A percentile compares a stretch with the other conserved stretches of the same genome.
Evolutionary conservation across 2,888 invertebrate genomes (phyloP).

Genomic region (Gnatocerus cornutus): DNA sequence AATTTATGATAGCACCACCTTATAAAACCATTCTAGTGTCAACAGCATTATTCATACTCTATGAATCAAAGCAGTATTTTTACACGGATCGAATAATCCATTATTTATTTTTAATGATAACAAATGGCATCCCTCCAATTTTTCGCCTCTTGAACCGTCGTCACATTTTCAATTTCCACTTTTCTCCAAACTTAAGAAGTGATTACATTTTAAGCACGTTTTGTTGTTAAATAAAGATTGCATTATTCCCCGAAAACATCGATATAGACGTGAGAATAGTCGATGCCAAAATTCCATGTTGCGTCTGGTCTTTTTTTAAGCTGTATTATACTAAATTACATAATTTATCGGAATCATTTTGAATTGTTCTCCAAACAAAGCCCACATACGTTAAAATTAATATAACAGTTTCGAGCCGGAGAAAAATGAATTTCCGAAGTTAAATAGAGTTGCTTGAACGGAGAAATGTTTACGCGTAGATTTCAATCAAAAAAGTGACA

Average conservation of each 20-base stretch:
- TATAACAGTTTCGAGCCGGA: no score
- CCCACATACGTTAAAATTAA: not conserved
- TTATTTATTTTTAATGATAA: constrained; percentile 15
- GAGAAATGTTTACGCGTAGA: not conserved
- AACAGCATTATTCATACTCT: not conserved
- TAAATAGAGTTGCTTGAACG: constrained; percentile 1
- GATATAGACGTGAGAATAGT: constrained; percentile 13
- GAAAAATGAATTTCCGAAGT: not conserved
- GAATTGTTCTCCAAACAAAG: constrained; percentile 1
- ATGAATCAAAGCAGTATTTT: constrained; percentile 21
- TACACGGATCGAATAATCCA: not conserved
- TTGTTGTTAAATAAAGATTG: constrained; percentile 14
- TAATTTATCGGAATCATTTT: not conserved
- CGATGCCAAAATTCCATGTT: constrained; percentile 12
- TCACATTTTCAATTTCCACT: constrained; percentile 2
- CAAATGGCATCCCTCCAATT: constrained; percentile 27
- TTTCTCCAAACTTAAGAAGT: not conserved
- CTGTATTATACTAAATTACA: constrained; percentile 14
- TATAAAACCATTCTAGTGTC: constrained; percentile 3
- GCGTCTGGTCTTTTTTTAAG: constrained; percentile 21
- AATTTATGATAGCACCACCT: no score
- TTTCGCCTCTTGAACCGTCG: constrained; percentile 10
- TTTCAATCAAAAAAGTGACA: constrained; percentile 14
- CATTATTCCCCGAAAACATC: constrained; percentile 5
- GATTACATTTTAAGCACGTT: constrained; percentile 13